phyloP scores from a whole-genome alignment of 1,140 invertebrate species.

The Drosophila melanica region DNA sequence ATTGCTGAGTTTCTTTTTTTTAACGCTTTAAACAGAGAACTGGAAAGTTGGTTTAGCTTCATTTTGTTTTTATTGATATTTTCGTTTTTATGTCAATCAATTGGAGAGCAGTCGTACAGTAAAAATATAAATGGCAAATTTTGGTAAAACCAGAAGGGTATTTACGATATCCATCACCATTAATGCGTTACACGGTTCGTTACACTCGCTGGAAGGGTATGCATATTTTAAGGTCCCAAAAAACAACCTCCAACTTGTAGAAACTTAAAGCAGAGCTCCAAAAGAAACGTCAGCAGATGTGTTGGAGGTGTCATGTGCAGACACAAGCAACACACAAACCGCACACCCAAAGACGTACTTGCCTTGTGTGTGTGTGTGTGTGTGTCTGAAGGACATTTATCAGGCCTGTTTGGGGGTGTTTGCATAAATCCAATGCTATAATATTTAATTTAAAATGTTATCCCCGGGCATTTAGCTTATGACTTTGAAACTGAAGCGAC shows the following conservation, averaged over 20 bases:
- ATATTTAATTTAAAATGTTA: conserved; percentile 72
- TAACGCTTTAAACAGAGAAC: too few species aligned
- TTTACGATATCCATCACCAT: too few species aligned
- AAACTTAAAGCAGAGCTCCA: conserved; percentile 29
- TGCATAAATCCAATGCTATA: conserved; percentile 40
- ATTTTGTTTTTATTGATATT: conserved; percentile 2
- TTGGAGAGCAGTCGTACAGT: neutral
- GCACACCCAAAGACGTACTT: neutral
- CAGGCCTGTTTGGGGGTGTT: conserved; percentile 37
- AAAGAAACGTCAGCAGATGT: conserved; percentile 2
- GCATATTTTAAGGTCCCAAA: too few species aligned
- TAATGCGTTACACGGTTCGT: too few species aligned
- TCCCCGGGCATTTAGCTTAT: conserved; percentile 48
- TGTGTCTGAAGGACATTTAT: conserved; percentile 42
- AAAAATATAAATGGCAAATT: neutral
- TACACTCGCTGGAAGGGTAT: too few species aligned
- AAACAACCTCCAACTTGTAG: neutral
- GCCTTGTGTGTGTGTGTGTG: neutral
- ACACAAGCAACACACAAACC: conserved; percentile 9
- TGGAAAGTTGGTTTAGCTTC: too few species aligned
- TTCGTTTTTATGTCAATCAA: conserved; percentile 8
- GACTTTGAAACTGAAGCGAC: conserved; percentile 32
- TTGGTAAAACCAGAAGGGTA: neutral
- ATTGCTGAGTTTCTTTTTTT: too few species aligned
- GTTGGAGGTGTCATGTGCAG: conserved; percentile 46